Evolutionary conservation across 2,797 vertebrate genomes (phyloP), one percentile per base, ranked within the genome.

Genomic region (Sphenodon punctatus): DNA sequence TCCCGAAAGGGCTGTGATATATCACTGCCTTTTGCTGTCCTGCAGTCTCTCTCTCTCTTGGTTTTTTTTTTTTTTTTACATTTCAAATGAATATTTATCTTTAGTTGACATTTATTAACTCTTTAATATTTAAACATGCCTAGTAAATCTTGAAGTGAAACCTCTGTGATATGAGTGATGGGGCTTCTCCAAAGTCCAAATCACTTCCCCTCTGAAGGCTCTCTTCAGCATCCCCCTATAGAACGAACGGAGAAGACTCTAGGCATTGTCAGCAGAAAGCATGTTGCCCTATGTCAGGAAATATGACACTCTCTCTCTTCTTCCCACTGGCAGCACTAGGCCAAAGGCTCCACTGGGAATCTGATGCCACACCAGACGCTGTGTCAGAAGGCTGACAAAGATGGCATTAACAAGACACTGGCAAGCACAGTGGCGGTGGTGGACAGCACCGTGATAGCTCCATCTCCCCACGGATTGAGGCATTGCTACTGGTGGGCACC

Each of bases 121-220:
- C 51, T 46, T 82, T 90, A 65, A 39, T 60, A 58, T 81, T 89
- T 84, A 80, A 75, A 74, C 10, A 34, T 55, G 15, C 48, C 74
- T 87, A 84, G 67, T 84, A 85, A 82, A 88, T 93, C 78, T 79
- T 82, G 75, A 82, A 66, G 64, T 78, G 49, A 88, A 84, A 80
- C 59, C 4, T 59, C 32, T 72, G 59, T 60, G 41, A 34, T 69
- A 41, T 45, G 71, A 88, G 70, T 48, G 39, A 20, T 32, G 4
- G 3, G 46, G 32, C 51, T 73, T 80, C 10, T 45, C 41, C 25
- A n/a, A 56, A 64, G 34, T 74, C 68, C 66, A 41, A 46, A 48
- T 77, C 51, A 36, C 19, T 15, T 53, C 56, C 48, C n/a, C 48
- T 45, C 23, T 60, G 74, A 80, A 48, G 66, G 32, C 55, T 70